Evolutionary conservation across 1,140 invertebrate genomes (phyloP), one percentile per base, ranked within the genome.

Genomic region (Gryon sp.): DNA sequence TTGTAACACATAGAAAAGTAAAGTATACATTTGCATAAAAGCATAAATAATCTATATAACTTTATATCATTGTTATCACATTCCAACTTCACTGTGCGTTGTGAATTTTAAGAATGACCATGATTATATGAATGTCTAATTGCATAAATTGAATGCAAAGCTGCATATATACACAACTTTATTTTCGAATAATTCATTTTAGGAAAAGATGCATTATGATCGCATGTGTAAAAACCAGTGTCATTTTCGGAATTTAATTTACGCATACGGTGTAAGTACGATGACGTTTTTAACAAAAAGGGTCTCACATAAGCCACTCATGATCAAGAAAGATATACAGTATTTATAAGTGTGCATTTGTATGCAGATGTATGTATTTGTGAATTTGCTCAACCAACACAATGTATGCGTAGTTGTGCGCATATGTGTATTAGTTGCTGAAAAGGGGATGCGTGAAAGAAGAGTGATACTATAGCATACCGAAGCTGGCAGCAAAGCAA

Each of bases 231-330:
- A 65, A 69, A 76, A 57, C 59, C 38, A 53, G 53, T 65, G 66
- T 70, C 70, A 65, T 70, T 70, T 70, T 65, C 14, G 14, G 41
- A 36, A 66, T 41, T 52, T 34, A 70, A 76, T 76, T 76, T 70
- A 70, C 14, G 55, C 18, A 24, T 20, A 32, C 7, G 14, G 34
- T 11, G 41, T 52, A 28, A 22, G 16, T 41, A 19, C 26, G 20
- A 9, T 50, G 52, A 59, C 24, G 46, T 76, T 69, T 76, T 76
- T 76, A 63, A 69, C 50, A 65, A 63, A 69, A 76, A 18, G 45
- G 34, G n/a, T 19, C 30, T 40, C 16, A 28, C 46, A 32, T 3
- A 36, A 28, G 18, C 15, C 46, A 15, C 38, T 57, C 45, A 30
- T 46, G 28, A 46, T 28, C 15, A 20, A 46, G 65, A 16, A 66